Conservation (phyloP, 37 sponge, comb jelly and placozoan species). For the Eunapius fragilis region DNA sequence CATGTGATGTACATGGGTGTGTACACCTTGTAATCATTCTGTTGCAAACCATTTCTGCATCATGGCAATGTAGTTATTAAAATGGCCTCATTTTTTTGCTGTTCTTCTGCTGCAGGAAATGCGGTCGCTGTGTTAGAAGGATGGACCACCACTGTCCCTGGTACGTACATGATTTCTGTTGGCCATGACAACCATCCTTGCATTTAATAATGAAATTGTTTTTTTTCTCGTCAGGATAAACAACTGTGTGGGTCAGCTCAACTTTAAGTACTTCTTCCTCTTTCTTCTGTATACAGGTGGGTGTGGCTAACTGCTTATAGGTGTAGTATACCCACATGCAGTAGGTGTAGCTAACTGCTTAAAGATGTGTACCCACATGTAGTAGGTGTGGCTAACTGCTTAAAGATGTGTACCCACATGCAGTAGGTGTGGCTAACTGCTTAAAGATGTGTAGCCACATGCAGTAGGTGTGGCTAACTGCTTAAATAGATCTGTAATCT, state of each 20-base stretch:
- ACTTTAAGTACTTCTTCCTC: constrained; percentile 81
- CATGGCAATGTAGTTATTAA: too few species aligned
- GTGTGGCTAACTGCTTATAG: constrained; percentile 16
- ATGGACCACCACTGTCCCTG: constrained; percentile 97
- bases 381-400: background rate
- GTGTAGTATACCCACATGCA: too few species aligned
- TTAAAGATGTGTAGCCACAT: too few species aligned
- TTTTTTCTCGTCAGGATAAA: constrained; percentile 63
- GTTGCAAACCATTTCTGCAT: too few species aligned
- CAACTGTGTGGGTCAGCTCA: constrained; percentile 84
- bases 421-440: too few species aligned
- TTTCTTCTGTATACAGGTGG: constrained; percentile 78
- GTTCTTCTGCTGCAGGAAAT: constrained; percentile 40
- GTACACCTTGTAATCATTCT: too few species aligned
- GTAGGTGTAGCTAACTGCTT: background rate
- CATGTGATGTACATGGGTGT: too few species aligned
- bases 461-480: too few species aligned
- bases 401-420: too few species aligned
- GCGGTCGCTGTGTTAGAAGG: constrained; percentile 79
- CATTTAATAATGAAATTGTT: background rate
- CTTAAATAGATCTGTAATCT: too few species aligned
- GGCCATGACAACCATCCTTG: background rate
- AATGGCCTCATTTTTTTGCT: background rate
- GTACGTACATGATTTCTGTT: constrained; percentile 5
- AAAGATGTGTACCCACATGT: background rate